Evolutionary conservation across 2,797 vertebrate genomes (phyloP).

Genomic region (Spatula clypeata): DNA sequence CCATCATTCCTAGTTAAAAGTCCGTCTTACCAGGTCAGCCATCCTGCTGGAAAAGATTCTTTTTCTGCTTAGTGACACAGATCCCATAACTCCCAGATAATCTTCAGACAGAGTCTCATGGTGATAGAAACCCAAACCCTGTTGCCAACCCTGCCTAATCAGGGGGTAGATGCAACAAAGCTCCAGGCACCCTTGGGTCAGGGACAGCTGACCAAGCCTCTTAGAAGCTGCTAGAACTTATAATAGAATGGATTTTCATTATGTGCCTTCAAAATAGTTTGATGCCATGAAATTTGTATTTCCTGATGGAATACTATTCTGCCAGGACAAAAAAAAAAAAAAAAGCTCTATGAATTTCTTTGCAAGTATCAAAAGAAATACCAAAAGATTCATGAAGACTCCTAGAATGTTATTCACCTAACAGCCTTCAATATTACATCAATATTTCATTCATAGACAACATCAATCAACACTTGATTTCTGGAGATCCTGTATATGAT

Average conservation of each 20-base stretch:
- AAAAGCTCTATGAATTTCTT: background rate
- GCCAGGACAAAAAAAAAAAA: background rate
- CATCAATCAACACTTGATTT: background rate
- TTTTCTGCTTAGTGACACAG: background rate
- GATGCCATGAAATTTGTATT: background rate
- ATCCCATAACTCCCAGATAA: background rate
- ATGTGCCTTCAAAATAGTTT: background rate
- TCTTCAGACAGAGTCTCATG: background rate
- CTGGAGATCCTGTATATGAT: background rate
- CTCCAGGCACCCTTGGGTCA: background rate
- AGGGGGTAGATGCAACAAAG: background rate
- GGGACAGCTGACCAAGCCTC: background rate
- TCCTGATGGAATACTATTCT: background rate
- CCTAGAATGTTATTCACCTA: background rate
- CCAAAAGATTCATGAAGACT: background rate
- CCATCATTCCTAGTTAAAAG: background rate
- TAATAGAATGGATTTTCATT: background rate
- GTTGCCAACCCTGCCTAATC: background rate
- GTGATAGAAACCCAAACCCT: background rate
- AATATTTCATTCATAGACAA: background rate
- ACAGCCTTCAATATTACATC: background rate
- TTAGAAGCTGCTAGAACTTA: background rate
- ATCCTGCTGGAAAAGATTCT: background rate
- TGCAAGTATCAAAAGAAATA: background rate
- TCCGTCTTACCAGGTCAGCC: background rate